Base-by-base conservation (phyloP, 1,140 invertebrate species). In the Drosophila seguyi region DNA sequence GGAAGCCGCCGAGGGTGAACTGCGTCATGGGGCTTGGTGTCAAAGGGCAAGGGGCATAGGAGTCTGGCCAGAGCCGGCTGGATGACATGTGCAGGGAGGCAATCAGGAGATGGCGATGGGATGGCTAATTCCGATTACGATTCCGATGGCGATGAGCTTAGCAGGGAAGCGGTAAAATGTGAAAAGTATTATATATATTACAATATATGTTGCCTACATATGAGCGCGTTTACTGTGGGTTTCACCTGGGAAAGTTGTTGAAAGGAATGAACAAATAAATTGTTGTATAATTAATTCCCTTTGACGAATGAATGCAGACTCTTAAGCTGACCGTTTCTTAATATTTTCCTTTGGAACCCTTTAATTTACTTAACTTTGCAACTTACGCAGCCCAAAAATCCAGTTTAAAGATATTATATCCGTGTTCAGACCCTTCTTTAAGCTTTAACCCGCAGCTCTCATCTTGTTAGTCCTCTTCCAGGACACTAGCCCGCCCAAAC, bases 111-210 rank as follows among this genome's bases (percentile, higher is more conserved):
- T 72, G 48, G 65, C 67, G 41, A 69, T 67, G 63, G 60, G 55
- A 63, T 63, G 56, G 55, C 10, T 27, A 52, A 68, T 68, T 69
- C 36, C 61, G 63, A 67, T 63, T 62, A 27, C 63, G 61, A 72
- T 41, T 72, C 22, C 66, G 34, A 69, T 63, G 66, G 44, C 68
- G 63, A 75, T 31, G 47, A 82, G 79, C 74, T 78, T 50, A 67
- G 58, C 68, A 68, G 48, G 25, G 57, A 47, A 25, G 31, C 29
- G 25, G 38, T 20, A 25, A 65, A 62, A 61, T 65, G 47, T 20
- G 42, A 7, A 63, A 67, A 34, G n/a, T 31, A 71, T 57, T 50
- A 18, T 16, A 29, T n/a, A 18, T 50, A 29, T 50, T 29, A 13
- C 16, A 39, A 34, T 14, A 45, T 29, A 47, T 59, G 45, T 80